Evolutionary conservation across 1,140 invertebrate genomes (phyloP).

Genomic region (Drosophila simulans): DNA sequence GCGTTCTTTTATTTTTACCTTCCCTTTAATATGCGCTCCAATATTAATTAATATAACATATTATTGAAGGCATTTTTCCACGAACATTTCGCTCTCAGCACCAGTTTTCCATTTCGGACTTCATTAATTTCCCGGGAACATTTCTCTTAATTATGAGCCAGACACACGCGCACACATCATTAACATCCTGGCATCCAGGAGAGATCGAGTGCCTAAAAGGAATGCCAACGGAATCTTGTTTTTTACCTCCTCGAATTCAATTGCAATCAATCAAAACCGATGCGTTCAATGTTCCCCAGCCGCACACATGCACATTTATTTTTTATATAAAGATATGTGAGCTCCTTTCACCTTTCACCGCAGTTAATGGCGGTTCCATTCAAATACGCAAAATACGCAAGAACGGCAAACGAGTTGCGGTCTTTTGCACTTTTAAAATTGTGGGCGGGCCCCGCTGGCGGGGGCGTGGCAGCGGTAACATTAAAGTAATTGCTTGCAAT

Average conservation of each 20-base stretch:
- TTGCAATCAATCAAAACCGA: conserved; percentile 50
- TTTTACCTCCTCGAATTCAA: conserved; percentile 9
- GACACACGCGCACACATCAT: conserved; percentile 28
- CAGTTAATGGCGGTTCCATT: conserved; percentile 62
- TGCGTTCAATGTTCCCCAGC: background rate
- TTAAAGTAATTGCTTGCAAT: conserved; percentile 76
- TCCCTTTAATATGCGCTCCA: background rate
- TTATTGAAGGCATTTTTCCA: background rate
- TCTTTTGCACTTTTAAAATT: conserved; percentile 52
- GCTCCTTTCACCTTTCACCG: conserved; percentile 14
- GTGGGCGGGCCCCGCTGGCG: background rate
- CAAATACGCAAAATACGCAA: conserved; percentile 15
- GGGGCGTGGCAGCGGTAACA: conserved; percentile 22
- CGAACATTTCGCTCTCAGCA: background rate
- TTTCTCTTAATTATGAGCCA: conserved; percentile 29
- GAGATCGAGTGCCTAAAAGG: conserved; percentile 13
- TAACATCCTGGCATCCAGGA: conserved; percentile 8
- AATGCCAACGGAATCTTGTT: conserved; percentile 13
- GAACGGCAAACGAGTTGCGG: conserved; percentile 68
- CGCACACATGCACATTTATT: conserved; percentile 8
- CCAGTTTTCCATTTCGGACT: background rate
- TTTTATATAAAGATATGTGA: conserved; percentile 31
- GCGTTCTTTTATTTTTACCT: no score
- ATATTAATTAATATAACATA: background rate
- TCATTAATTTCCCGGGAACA: conserved; percentile 21